Evolutionary conservation across 2,888 invertebrate genomes (phyloP).

Genomic region (Iphiclides podalirius): DNA sequence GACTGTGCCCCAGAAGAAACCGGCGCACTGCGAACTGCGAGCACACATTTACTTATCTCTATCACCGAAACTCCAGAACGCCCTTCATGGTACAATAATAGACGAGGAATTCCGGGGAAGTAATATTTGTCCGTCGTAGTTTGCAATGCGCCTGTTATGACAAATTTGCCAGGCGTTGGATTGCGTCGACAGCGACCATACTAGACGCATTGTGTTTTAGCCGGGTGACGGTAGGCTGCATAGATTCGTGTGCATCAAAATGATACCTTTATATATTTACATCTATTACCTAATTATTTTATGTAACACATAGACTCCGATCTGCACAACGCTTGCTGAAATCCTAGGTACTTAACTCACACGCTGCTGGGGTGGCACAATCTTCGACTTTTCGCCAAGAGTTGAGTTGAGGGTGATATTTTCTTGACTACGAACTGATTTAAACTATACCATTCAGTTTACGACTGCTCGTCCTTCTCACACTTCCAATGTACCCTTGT

Average conservation of each 20-base stretch:
- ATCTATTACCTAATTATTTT: conserved; percentile 25
- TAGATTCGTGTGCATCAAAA: conserved; percentile 45
- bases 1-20: conserved; percentile 34
- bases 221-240: conserved; percentile 54
- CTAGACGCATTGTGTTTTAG: conserved; percentile 42
- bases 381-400: background rate
- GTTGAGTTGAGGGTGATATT: too few relatives aligned
- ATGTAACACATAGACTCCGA: conserved; percentile 39
- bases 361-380: conserved; percentile 2
- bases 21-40: conserved; percentile 29
- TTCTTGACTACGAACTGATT: background rate
- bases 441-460: conserved; percentile 42
- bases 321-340: conserved; percentile 44
- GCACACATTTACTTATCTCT: conserved; percentile 1
- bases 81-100: too few relatives aligned
- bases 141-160: conserved; percentile 26
- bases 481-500: conserved; percentile 50
- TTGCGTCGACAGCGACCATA: conserved; percentile 33
- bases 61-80: too few relatives aligned
- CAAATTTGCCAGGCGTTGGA: conserved; percentile 30
- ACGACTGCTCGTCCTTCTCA: conserved; percentile 57
- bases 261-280: conserved; percentile 28
- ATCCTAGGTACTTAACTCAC: conserved; percentile 27
- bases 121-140: too few relatives aligned
- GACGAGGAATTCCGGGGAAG: too few relatives aligned